These are phyloP conservation scores for Steatocranus sp. DNA, from an alignment of 2,797 vertebrate species.

Conservation along the genomic window DNA sequence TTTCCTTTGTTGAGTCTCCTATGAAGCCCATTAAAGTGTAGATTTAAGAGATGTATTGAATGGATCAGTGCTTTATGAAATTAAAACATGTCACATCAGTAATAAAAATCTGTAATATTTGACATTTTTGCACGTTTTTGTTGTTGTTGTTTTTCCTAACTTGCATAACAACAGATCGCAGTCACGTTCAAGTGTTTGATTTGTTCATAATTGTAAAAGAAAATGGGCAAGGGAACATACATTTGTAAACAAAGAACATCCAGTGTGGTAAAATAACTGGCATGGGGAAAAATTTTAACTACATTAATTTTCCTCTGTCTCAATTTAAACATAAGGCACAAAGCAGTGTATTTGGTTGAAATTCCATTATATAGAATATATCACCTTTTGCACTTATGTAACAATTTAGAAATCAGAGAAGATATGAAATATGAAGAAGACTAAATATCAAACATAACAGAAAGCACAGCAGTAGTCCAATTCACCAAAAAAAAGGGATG, in stretches of 20 bases:
- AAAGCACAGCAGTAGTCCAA: neutral
- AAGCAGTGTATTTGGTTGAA: neutral
- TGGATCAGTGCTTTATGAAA: slow-evolving; percentile 29
- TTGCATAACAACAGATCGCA: neutral
- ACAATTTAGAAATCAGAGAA: neutral
- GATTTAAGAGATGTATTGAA: slow-evolving; percentile 1
- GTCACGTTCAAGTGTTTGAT: neutral
- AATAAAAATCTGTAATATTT: slow-evolving; percentile 29
- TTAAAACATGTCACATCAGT: slow-evolving; percentile 14
- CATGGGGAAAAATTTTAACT: neutral
- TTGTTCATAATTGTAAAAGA: neutral
- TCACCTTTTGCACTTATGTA: neutral
- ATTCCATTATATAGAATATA: neutral
- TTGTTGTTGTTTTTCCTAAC: neutral
- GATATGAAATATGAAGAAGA: neutral
- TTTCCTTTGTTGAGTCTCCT: neutral
- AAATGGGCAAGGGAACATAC: neutral
- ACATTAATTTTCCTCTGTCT: neutral
- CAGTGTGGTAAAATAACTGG: neutral
- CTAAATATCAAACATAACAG: neutral
- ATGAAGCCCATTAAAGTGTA: neutral
- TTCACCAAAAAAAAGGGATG: neutral
- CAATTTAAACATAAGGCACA: neutral
- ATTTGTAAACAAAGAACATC: neutral
- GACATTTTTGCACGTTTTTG: neutral